Evolutionary conservation across 2,888 invertebrate genomes (phyloP).

Genomic region (Harmothoe impar): DNA sequence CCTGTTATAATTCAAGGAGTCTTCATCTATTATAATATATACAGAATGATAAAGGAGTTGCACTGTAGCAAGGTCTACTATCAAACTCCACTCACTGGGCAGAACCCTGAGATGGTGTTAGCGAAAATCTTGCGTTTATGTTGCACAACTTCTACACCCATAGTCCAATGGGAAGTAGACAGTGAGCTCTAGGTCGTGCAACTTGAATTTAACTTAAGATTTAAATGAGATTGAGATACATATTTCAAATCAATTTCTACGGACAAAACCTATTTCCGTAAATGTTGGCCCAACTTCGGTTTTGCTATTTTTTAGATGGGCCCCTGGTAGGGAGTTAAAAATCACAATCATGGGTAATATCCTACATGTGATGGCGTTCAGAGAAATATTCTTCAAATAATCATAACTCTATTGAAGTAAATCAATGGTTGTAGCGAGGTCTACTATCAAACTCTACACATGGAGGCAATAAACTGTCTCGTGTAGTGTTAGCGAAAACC

Average conservation of each 20-base stretch:
- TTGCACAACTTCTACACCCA: constrained; percentile 70
- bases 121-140: constrained; percentile 70
- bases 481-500: constrained; percentile 68
- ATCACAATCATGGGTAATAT: too few species aligned
- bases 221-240: not conserved
- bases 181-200: constrained; percentile 67
- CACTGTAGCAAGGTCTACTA: constrained; percentile 77
- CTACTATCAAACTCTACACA: constrained; percentile 69
- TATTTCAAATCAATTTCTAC: too few species aligned
- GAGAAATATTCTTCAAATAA: too few species aligned
- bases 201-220: not conserved
- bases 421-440: too few species aligned
- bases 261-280: too few species aligned
- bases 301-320: too few species aligned
- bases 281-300: too few species aligned
- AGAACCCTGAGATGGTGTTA: constrained; percentile 68
- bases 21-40: too few species aligned
- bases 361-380: too few species aligned
- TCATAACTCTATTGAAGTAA: too few species aligned
- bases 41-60: not conserved
- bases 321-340: too few species aligned
- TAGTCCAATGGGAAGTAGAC: constrained; percentile 47
- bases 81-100: constrained; percentile 76
- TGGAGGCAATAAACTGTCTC: constrained; percentile 48
- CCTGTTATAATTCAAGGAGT: too few species aligned